Base-by-base conservation (phyloP, 1,140 invertebrate genomes). In the Augochlora pura region DNA sequence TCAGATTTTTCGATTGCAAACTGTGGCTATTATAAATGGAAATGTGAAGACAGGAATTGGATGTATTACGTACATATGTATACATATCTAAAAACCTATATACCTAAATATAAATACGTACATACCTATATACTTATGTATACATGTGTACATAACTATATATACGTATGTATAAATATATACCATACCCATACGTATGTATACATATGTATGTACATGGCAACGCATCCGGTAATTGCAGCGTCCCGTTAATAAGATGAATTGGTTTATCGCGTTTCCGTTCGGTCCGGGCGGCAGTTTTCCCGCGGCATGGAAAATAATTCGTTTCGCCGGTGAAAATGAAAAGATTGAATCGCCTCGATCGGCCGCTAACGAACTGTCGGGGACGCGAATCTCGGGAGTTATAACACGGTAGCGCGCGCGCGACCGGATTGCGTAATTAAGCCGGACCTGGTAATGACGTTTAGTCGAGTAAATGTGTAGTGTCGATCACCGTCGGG, bases 391-490 rank as follows among this genome's bases (percentile, higher is more conserved):
- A 79, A 59, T 86, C 72, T 86, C 83, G 76, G 18, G 49, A 72
- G 84, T 84, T 72, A 72, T 59, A 18, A 63, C 21, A 64, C 38
- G 57, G n/a, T 57, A 10, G 69, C n/a, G 77, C 67, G 54, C 14
- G 69, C n/a, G 77, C 67, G 54, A 14, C 14, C 57, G 60, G 72
- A 84, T 81, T 80, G 78, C 83, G 80, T 82, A 86, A 86, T 86
- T 85, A 86, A 86, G 76, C 84, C 32, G 70, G 80, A 25, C 52
- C 52, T 68, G 67, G 63, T 85, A 85, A 78, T 82, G 81, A 82
- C 84, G 83, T 77, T 86, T 86, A 86, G 85, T 86, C 84, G 84
- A 80, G 74, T 79, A 77, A 69, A 77, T 73, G 66, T 52, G 80
- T 81, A 27, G 32, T 63, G 63, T 49, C 73, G 80, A 82, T 86